Base-by-base conservation (phyloP, 2,888 invertebrate genomes). In the Xestia rhomboidea region DNA sequence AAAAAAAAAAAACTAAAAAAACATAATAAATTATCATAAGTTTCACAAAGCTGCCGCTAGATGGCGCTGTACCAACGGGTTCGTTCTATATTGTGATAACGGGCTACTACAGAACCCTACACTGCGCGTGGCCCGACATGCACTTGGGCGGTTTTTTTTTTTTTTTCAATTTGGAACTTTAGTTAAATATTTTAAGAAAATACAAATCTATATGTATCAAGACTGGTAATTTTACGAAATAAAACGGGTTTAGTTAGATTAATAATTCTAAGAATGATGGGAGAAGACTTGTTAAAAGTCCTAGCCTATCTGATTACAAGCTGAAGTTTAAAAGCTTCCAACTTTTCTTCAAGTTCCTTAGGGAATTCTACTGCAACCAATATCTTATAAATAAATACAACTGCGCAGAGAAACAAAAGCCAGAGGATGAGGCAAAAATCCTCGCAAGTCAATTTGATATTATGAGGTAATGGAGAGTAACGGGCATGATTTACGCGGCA, bases 391-490 rank as follows among this genome's bases (percentile, higher is more conserved):
- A 81, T 88, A 86, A 87, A 87, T 70, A 89, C 83, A 88, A 86
- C 81, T 88, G 85, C 69, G 71, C 75, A 77, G 82, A 89, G 82
- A 90, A 90, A 90, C 87, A 88, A 88, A 85, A 88, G 81, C 87
- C 84, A 84, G 82, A 85, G 87, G 89, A 90, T 91, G 91, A 89
- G 89, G 87, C 89, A 90, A 90, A 93, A 95, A 95, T 94, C 94
- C 94, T 94, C 91, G 90, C 91, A 89, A 95, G 96, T 95, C 96
- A 95, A 96, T 96, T 95, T 93, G 95, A 94, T 94, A 95, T 96
- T 95, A 96, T 93, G 94, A 94, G 94, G 94, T 96, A 96, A 96
- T 96, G 96, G 96, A 95, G 96, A 96, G 94, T 95, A 96, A 96
- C 95, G 95, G 93, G 93, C 94, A 95, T 96, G 96, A 96, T 96